Percentiles rank a stretch among this genome's conserved stretches.
Conservation (phyloP, 2,888 invertebrate species). For the Carpatolechia fugitivella region DNA sequence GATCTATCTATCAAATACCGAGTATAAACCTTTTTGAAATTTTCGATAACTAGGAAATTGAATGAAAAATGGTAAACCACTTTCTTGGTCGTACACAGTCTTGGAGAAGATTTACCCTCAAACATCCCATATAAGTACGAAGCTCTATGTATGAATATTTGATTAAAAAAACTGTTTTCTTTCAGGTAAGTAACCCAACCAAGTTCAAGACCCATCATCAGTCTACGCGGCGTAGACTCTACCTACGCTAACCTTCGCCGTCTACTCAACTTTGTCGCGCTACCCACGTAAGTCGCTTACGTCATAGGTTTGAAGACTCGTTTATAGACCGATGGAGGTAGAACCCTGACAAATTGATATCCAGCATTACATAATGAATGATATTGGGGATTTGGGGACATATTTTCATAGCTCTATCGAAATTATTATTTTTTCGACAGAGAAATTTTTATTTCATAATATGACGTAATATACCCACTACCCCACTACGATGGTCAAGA, state of each 20-base stretch:
- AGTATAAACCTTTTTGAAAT: too few relatives aligned
- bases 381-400: not conserved
- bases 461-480: too few relatives aligned
- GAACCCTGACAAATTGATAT: not conserved
- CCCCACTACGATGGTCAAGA: too few relatives aligned
- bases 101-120: too few relatives aligned
- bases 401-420: too few relatives aligned
- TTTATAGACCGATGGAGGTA: slow-evolving; percentile 1
- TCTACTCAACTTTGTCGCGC: slow-evolving; percentile 4
- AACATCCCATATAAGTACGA: too few relatives aligned
- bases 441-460: too few relatives aligned
- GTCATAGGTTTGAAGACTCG: slow-evolving; percentile 11
- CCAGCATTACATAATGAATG: not conserved
- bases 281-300: slow-evolving; percentile 22
- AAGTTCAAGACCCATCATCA: slow-evolving; percentile 21
- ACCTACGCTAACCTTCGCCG: slow-evolving; percentile 8
- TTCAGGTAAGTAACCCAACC: slow-evolving; percentile 41
- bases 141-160: not conserved
- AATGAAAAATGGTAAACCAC: too few relatives aligned
- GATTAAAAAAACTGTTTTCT: slow-evolving; percentile 26
- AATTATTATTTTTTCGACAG: too few relatives aligned
- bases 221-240: not conserved
- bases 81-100: too few relatives aligned
- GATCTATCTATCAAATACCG: too few relatives aligned
- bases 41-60: too few relatives aligned